Base-by-base conservation (phyloP, 2,888 invertebrate genomes). In the Zygaena filipendulae region DNA sequence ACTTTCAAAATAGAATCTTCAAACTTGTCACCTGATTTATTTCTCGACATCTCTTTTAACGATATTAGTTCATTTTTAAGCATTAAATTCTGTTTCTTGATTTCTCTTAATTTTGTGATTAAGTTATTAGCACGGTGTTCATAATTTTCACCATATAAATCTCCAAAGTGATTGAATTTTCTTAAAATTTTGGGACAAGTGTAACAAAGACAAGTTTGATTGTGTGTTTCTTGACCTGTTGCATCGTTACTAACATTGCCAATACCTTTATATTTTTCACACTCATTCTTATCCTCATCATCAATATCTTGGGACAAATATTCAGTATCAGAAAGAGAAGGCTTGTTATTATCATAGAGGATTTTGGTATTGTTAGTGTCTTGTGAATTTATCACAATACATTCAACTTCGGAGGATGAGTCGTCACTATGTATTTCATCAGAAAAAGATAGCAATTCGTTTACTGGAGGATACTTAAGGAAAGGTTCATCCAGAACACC, bases 401-500 rank as follows among this genome's bases (percentile, higher is more conserved):
- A 66, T 39, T 67, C 70, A 2, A 56, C 32, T 47, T 74, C 68
- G 5, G 55, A 52, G 3, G 57, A 57, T 0, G 62, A 59, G 7
- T 50, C 47, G 13, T 61, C 62, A 29, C 59, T 62, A 3, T 46
- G 44, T 3, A 47, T 23, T 21, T 55, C 57, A 20, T 66, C 66
- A 2, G 47, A 38, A 11, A 70, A 36, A 13, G 52, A 43, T 8
- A 35, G 27, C 8, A 74, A 32, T n/a, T 43, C 45, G 11, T 40
- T 40, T n/a, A 28, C 22, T 2, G 59, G 43, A n/a, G 77, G 75
- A 9, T 32, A 40, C 20, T 43, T 52, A 3, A 58, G 22, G 28
- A 79, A 79, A 1, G 75, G 75, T 20, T 55, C 51, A 16, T 61
- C 59, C 3, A 79, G 41, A 1, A 52, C 27, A 2, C 77, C 74